These are phyloP conservation scores for Rhineura floridana DNA, from an alignment of 2,113 vertebrate genomes.

Conservation along the genomic window DNA sequence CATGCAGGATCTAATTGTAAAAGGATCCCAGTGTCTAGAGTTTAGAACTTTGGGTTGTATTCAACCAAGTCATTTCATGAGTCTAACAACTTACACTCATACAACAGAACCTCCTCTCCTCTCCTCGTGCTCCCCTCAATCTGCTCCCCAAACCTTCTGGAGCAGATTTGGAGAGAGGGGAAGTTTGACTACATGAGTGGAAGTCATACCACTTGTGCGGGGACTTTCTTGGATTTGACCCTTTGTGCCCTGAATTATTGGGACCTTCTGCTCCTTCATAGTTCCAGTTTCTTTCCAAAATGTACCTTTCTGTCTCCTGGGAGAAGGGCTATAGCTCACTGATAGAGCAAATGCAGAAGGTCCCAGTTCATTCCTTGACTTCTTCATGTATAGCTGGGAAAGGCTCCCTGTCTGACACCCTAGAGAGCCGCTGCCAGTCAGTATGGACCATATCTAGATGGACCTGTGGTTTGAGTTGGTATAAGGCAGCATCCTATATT, in stretches of 20 bases:
- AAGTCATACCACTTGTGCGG: no score
- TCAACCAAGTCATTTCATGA: no score
- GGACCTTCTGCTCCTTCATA: neutral
- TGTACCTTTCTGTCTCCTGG: neutral
- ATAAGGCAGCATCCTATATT: neutral
- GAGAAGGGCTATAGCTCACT: neutral
- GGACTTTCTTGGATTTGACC: no score
- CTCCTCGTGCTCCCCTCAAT: no score
- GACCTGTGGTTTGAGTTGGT: neutral
- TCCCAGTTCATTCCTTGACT: neutral
- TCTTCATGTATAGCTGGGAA: neutral
- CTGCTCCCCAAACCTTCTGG: no score
- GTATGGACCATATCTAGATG: neutral
- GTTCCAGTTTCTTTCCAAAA: neutral
- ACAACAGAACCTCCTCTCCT: no score
- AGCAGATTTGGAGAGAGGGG: no score
- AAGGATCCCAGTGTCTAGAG: neutral
- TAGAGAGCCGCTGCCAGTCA: neutral
- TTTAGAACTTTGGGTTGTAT: neutral
- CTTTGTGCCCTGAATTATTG: no score
- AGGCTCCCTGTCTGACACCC: neutral
- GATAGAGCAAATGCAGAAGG: neutral
- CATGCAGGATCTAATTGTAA: neutral
- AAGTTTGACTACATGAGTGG: no score
- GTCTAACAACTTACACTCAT: no score